Conservation (phyloP, 2,797 vertebrate genomes). For the Rhincodon typus region DNA sequence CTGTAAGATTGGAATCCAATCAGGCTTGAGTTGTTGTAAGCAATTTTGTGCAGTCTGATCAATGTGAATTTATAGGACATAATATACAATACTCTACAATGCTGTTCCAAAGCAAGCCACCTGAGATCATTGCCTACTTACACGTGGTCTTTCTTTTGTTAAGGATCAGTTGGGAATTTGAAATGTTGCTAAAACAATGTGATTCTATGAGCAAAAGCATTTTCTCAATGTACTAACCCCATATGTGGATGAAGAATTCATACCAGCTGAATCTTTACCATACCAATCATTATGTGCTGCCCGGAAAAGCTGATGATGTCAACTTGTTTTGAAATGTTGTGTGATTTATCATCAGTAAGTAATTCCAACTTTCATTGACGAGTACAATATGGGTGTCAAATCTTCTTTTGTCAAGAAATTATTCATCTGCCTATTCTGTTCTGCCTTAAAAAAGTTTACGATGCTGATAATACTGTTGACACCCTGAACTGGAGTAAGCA, state of each 20-base stretch:
- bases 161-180: not conserved
- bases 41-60: not conserved
- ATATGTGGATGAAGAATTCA: constrained; percentile 28
- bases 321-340: constrained; percentile 5
- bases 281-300: not conserved
- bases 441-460: not conserved
- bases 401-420: not conserved
- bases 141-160: not conserved
- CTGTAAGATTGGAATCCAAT: not conserved
- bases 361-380: not conserved
- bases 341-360: constrained; percentile 25
- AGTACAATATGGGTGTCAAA: not conserved
- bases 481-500: not conserved
- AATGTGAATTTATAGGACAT: not conserved
- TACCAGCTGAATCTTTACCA: not conserved
- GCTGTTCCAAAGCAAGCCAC: not conserved
- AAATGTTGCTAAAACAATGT: not conserved
- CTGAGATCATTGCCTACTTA: not conserved
- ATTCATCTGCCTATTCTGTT: not conserved
- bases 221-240: not conserved
- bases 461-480: not conserved
- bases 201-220: not conserved
- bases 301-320: not conserved
- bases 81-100: not conserved
- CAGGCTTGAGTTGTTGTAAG: not conserved